Evolutionary conservation across 64 coral and sea anemone genomes (phyloP), one percentile per base, ranked within the genome.

Genomic region (Montipora cactus): DNA sequence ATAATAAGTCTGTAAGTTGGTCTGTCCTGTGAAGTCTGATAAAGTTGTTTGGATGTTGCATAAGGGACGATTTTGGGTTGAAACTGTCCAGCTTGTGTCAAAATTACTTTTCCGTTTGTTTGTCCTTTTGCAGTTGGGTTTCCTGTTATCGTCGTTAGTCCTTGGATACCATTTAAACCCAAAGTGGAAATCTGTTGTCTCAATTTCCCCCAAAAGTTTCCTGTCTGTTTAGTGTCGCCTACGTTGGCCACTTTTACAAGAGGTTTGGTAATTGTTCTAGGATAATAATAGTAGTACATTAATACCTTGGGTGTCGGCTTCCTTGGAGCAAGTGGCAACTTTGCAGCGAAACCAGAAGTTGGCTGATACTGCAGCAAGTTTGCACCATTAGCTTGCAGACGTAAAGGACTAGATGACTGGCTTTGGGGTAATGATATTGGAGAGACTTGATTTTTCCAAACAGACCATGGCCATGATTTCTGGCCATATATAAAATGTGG

Each of bases 251-350:
- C 4, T 67, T 72, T 86, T 19, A 16, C 49, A 9, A 50, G 44
- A 1, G 82, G 62, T 23, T 71, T 72, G 64, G 19, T 86, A 25
- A 86, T 49, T 25, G 82, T 86, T 50, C n/a, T 86, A 72, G 82
- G 82, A 72, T 86, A 86, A 20, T 49, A 86, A 71, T 86, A 86
- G 66, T 86, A 86, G 66, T 86, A 86, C n/a, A 86, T 19, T n/a
- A 86, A 86, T 86, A 86, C 82, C 82, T 86, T 44, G 45, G 64
- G 82, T 13, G 82, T 21, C 44, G 9, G 44, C 13, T 59, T 47
- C 16, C 46, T 71, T 11, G 82, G 82, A 49, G 82, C 70, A 52
- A 19, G 16, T 84, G 59, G 49, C 49, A 80, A 55, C 55, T 44
- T 61, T 25, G 53, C 14, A 44, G 8, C 52, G 22, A 81, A 22